Conservation (phyloP, 2,797 vertebrate genomes). For the Okamejei kenojei region DNA sequence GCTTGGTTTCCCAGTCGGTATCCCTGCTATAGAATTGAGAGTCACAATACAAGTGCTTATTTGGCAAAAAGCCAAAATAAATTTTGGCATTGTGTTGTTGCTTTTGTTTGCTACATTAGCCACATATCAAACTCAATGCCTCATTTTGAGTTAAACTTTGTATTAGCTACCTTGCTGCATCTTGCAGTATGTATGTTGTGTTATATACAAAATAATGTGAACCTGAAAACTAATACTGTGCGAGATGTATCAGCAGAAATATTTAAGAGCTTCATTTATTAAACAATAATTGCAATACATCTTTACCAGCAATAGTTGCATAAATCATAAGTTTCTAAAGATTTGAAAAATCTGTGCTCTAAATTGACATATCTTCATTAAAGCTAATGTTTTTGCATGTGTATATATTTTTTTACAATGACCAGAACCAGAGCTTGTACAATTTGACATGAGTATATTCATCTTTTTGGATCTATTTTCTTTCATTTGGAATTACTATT, state of each 20-base stretch:
- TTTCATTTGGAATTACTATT: slow-evolving; percentile 22
- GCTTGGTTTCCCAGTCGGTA: not conserved
- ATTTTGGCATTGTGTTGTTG: not conserved
- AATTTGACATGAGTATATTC: slow-evolving; percentile 28
- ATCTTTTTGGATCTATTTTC: slow-evolving; percentile 35
- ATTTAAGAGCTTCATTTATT: slow-evolving; percentile 7
- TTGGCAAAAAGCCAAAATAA: not conserved
- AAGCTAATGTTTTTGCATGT: slow-evolving; percentile 28
- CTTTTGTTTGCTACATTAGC: not conserved
- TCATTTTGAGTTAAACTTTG: not conserved
- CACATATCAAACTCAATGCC: not conserved
- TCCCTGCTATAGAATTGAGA: not conserved
- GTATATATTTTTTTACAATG: slow-evolving; percentile 30
- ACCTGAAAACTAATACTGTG: not conserved
- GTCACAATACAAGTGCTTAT: slow-evolving; percentile 13
- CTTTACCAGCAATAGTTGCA: slow-evolving; percentile 14
- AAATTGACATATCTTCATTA: slow-evolving; percentile 29
- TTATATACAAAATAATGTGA: not conserved
- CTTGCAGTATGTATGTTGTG: slow-evolving; percentile 11
- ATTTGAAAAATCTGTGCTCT: slow-evolving; percentile 23
- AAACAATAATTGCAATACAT: not conserved
- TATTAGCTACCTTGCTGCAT: not conserved
- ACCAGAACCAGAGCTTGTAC: slow-evolving; percentile 31
- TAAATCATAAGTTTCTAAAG: slow-evolving; percentile 19
- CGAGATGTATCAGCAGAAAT: not conserved